Evolutionary conservation across 2,113 vertebrate species (phyloP).

Genomic region (Pangasianodon gigas): DNA sequence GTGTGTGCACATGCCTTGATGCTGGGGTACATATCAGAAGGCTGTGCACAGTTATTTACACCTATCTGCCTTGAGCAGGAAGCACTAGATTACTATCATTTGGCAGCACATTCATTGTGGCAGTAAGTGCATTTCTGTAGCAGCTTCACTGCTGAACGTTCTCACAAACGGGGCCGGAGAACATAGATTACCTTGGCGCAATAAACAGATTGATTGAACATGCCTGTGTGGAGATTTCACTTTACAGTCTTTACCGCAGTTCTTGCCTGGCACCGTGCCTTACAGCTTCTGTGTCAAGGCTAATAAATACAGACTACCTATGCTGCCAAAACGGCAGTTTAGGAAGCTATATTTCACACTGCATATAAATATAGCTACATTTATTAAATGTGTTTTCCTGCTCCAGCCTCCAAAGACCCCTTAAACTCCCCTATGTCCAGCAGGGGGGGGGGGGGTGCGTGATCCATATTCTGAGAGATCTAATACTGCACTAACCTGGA

Average conservation of each 20-base stretch:
- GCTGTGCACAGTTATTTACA: not conserved
- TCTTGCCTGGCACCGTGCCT: not conserved
- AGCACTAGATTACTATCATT: not conserved
- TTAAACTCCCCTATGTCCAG: conserved; percentile 7
- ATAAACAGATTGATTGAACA: conserved; percentile 12
- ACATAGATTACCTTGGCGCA: not conserved
- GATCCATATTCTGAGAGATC: conserved; percentile 25
- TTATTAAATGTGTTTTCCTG: conserved; percentile 33
- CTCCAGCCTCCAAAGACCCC: not conserved
- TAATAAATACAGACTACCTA: conserved; percentile 24
- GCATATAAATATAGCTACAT: conserved; percentile 28
- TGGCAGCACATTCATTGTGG: conserved; percentile 5
- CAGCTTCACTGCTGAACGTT: not conserved
- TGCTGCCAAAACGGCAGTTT: not conserved
- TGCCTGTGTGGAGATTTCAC: not conserved
- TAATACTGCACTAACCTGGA: conserved; percentile 29
- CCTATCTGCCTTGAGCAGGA: not conserved
- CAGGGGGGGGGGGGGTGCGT: not conserved
- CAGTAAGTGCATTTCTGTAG: not conserved
- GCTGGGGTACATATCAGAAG: not conserved
- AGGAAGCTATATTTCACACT: conserved; percentile 33
- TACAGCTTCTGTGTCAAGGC: not conserved
- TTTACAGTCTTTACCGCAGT: conserved; percentile 27
- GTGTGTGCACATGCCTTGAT: not conserved
- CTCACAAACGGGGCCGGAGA: not conserved